Base-by-base conservation (phyloP, 2,888 invertebrate species). In the Drosophila infuscata region DNA sequence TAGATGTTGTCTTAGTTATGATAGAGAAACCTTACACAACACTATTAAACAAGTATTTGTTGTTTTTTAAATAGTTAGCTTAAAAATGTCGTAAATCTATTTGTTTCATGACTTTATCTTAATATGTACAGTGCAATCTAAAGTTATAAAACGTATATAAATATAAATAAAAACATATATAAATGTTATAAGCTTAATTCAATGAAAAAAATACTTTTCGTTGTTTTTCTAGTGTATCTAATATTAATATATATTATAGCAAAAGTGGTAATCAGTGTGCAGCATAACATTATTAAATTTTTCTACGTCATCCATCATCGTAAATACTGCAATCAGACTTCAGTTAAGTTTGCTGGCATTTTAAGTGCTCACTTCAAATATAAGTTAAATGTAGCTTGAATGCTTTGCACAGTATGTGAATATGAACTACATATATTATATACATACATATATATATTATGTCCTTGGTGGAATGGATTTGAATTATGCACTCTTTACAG, bases 351-450 rank as follows among this genome's bases (percentile, higher is more conserved):
- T 49, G 30, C 29, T 53, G n/a, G 58, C 41, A 64, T 48, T 35
- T 36, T 49, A 60, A 66, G 57, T 67, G 60, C 63, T 54, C 33
- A 32, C 38, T 12, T n/a, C 29, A 75, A 64, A 66, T 54, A 33
- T 56, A 67, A 61, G 64, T 74, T 41, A 48, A 63, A 48, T 32
- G 30, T 35, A 17, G 36, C 38, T 25, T 30, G 62, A 62, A 59
- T 30, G 36, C 17, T 9, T 43, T 25, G 46, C 6, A 15, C 46
- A 30, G 17, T 29, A 41, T 35, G 4, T 32, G 15, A 61, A 56
- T 35, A 20, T 3, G 17, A 36, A 17, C 7, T 38, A 1, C 2
- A 46, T 20, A 1, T 3, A 46, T 20, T 15, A 20, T 29, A 4
- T 49, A 17, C 5, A 17, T 25, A 17, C 3, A 25, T 17, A 17